phyloP scores from a whole-genome alignment of 2,888 invertebrate genomes.

The Sinhomidia bicolor region DNA sequence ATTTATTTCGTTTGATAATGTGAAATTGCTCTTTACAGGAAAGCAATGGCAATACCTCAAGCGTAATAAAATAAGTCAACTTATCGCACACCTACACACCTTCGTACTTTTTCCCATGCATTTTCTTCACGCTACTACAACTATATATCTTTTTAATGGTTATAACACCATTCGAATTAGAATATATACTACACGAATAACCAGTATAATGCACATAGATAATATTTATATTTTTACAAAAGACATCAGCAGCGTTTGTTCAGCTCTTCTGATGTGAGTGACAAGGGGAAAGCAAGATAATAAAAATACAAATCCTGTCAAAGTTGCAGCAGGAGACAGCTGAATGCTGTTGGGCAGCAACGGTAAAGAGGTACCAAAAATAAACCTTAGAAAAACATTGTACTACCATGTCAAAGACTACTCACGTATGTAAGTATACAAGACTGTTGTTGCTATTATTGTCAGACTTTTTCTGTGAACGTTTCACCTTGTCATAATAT shows the following conservation, averaged over 20 bases:
- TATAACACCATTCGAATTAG: neutral
- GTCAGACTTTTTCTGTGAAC: neutral
- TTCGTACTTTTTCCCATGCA: no score
- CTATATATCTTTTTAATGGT: no score
- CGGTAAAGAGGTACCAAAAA: no score
- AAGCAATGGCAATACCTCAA: neutral
- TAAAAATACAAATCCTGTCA: neutral
- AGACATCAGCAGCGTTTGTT: neutral
- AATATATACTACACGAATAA: no score
- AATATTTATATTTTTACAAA: no score
- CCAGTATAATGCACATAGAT: no score
- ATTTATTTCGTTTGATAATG: neutral
- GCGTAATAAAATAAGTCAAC: neutral
- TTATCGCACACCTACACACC: no score
- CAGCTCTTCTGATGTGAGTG: constrained; percentile 4
- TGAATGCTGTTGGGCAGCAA: no score
- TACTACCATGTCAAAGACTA: no score
- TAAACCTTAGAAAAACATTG: no score
- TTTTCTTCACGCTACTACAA: no score
- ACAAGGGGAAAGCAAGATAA: constrained; percentile 40
- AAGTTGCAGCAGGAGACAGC: neutral
- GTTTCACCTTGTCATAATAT: neutral
- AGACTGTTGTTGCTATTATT: neutral
- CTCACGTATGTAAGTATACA: no score
- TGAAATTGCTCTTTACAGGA: neutral